Evolutionary conservation across 1,140 invertebrate species (phyloP).

Genomic region (Eulimnadia texana): DNA sequence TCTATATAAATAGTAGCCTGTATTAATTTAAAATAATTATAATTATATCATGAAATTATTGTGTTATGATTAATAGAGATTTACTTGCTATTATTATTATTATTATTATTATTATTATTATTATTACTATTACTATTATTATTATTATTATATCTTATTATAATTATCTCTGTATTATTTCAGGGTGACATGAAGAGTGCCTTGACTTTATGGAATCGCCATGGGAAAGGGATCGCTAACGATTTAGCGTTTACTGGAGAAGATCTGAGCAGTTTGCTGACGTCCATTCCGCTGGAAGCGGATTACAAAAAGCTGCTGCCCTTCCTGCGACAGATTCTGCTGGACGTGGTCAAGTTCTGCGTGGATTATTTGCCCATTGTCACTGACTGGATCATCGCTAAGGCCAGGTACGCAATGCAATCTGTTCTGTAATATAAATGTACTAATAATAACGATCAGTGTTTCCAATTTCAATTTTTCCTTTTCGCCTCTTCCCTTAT

Average conservation of each 20-base stretch:
- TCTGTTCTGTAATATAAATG: too few relatives aligned
- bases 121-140: neutral
- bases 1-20: too few relatives aligned
- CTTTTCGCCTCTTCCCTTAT: too few relatives aligned
- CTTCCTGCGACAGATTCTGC: neutral
- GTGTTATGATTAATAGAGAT: too few relatives aligned
- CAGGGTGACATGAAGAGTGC: slow-evolving; percentile 11
- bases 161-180: neutral
- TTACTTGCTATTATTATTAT: too few relatives aligned
- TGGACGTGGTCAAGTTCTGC: neutral
- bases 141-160: neutral
- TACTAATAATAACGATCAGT: too few relatives aligned
- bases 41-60: too few relatives aligned
- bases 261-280: neutral
- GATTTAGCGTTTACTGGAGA: slow-evolving; percentile 1
- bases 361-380: neutral
- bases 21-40: too few relatives aligned
- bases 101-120: neutral
- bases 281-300: neutral
- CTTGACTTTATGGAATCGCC: slow-evolving; percentile 1
- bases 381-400: slow-evolving; percentile 4
- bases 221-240: neutral
- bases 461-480: too few relatives aligned
- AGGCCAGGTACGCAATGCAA: slow-evolving; percentile 1
- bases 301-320: neutral